Evolutionary conservation across 2,113 vertebrate genomes (phyloP), one percentile per base, ranked within the genome.

Genomic region (Gymnocephalus cernua): DNA sequence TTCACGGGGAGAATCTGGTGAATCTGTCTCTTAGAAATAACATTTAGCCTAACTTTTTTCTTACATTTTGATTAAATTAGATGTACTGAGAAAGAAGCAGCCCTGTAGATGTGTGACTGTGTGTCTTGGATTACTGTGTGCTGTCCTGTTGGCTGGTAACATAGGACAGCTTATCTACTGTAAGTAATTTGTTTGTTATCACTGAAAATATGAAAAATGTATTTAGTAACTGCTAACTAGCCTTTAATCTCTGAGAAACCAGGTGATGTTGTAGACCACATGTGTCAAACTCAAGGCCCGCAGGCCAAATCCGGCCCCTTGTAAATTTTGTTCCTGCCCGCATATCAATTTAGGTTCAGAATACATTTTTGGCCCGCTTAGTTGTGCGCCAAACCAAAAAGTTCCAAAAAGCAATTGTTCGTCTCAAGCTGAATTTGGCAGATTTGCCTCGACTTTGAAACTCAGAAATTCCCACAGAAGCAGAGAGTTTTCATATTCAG

Each of bases 101-200:
- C 23, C 59, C 2, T 65, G 9, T 8, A 63, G 74, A 61, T 35
- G 77, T 69, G 19, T 9, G 3, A 51, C 58, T 3, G 21, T 68
- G 35, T 74, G 77, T 74, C 67, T 91, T 1, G 74, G 69, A 10
- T 57, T 90, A 3, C 67, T 87, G 74, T 83, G 82, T 18, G 61
- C 23, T 9, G 19, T 80, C 53, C 74, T 90, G 59, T 13, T 91
- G 84, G 83, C 77, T 23, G 85, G 63, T 6, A 87, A 83, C 58
- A 38, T 91, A 0, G 84, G 74, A 62, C 86, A 85, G 29, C 13
- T 84, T 5, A 12, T 90, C 64, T 58, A 75, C 84, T 87, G 90
- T 90, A 53, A 83, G 90, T 77, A 0, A n/a, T 15, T 27, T 8
- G 2, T 58, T 50, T 70, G 6, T 23, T 51, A 14, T 41, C 45